A percentile compares a stretch with the other conserved stretches of the same genome.
phyloP scores from a whole-genome alignment of 37 sponge, comb jelly and placozoan genomes.

The Aphrocallistes beatrix region DNA sequence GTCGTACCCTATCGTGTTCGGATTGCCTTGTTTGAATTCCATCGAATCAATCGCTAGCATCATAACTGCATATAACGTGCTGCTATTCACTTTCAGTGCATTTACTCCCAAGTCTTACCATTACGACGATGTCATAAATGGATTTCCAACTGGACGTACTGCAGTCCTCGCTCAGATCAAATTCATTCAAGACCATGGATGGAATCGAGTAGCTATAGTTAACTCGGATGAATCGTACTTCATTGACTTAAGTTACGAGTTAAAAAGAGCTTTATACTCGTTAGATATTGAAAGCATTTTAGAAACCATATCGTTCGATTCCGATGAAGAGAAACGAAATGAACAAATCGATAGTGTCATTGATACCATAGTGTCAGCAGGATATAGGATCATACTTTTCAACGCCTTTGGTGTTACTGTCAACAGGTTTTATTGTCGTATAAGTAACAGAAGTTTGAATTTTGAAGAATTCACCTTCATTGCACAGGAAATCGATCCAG shows the following conservation, averaged over 20 bases:
- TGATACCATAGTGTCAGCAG: background rate
- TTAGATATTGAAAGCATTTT: background rate
- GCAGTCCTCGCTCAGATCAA: background rate
- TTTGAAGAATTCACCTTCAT: background rate
- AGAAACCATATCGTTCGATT: background rate
- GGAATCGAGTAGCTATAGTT: background rate
- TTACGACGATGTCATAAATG: background rate
- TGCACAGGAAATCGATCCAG: too few relatives aligned
- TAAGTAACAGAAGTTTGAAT: background rate
- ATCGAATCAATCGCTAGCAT: background rate
- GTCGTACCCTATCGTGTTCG: background rate
- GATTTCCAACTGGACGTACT: background rate
- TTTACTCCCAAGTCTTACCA: background rate
- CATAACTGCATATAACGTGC: background rate
- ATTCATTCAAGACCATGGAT: background rate
- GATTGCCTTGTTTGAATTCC: background rate
- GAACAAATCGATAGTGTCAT: background rate
- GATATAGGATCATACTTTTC: background rate
- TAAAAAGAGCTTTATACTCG: background rate
- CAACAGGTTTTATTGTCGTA: background rate
- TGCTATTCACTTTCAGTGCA: background rate
- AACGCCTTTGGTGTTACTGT: background rate
- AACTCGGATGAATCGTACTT: background rate
- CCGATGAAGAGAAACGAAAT: background rate
- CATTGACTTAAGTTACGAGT: background rate